These are phyloP conservation scores for Peromyscus polionotus DNA, from an alignment of 2,113 vertebrate genomes.

Conservation along the genomic window DNA sequence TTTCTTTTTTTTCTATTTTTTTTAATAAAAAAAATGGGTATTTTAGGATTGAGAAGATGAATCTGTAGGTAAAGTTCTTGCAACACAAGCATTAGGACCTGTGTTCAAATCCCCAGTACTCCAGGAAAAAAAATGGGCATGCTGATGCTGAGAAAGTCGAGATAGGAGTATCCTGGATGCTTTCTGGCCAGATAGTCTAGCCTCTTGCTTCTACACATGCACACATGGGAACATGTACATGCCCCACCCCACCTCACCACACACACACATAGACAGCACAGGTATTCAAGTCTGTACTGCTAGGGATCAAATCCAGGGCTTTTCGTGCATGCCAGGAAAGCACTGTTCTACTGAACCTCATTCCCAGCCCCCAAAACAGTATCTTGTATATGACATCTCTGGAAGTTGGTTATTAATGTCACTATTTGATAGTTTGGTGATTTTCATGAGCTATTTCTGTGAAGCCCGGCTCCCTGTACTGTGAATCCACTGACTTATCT, in stretches of 20 bases:
- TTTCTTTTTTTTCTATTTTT: neutral
- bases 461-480: neutral
- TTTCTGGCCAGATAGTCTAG: neutral
- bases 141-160: neutral
- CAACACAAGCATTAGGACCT: neutral
- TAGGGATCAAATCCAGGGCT: neutral
- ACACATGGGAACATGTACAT: neutral
- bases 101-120: neutral
- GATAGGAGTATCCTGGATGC: neutral
- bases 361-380: neutral
- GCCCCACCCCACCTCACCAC: neutral
- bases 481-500: neutral
- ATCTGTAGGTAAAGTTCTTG: neutral
- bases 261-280: neutral
- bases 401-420: neutral
- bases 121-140: too few species aligned
- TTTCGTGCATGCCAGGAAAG: neutral
- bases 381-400: neutral
- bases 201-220: neutral
- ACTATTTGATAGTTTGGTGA: neutral
- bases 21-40: neutral
- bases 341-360: neutral
- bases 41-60: neutral
- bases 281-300: neutral
- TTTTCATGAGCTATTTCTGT: neutral